Conservation (phyloP, 2,797 vertebrate species). For the Netta rufina region DNA sequence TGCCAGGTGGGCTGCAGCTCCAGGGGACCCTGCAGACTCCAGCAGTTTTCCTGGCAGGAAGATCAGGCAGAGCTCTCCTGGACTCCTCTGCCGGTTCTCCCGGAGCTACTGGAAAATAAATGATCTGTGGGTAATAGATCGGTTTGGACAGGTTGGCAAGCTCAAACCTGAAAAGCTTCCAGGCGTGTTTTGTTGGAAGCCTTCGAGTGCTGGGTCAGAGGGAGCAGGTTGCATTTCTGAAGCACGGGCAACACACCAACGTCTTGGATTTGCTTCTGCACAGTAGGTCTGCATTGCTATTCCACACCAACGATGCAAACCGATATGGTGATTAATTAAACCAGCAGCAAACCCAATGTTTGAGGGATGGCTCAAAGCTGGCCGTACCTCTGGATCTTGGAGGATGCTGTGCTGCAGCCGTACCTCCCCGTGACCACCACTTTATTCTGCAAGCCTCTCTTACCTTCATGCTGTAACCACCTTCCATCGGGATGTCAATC, state of each 20-base stretch:
- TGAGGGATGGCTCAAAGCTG: not conserved
- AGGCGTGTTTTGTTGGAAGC: not conserved
- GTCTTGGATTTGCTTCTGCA: not conserved
- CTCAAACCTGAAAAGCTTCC: not conserved
- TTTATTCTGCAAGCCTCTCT: accelerated
- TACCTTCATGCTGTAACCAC: accelerated
- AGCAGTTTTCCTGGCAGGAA: not conserved
- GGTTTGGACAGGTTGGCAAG: not conserved
- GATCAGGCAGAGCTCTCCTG: not conserved
- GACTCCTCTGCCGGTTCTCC: not conserved
- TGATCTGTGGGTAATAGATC: not conserved
- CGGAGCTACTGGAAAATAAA: not conserved
- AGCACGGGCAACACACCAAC: accelerated
- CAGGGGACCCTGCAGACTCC: not conserved
- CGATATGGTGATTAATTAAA: accelerated
- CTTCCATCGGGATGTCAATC: accelerated
- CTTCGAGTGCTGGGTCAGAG: not conserved
- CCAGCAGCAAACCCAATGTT: accelerated
- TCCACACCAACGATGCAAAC: accelerated
- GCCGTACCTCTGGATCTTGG: accelerated
- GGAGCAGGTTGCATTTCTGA: not conserved
- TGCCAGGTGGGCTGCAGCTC: not conserved
- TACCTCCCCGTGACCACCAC: accelerated
- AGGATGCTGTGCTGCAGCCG: accelerated
- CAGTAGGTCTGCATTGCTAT: not conserved